Conservation (phyloP, 2,888 invertebrate species). For the Cyaniris semiargus region DNA sequence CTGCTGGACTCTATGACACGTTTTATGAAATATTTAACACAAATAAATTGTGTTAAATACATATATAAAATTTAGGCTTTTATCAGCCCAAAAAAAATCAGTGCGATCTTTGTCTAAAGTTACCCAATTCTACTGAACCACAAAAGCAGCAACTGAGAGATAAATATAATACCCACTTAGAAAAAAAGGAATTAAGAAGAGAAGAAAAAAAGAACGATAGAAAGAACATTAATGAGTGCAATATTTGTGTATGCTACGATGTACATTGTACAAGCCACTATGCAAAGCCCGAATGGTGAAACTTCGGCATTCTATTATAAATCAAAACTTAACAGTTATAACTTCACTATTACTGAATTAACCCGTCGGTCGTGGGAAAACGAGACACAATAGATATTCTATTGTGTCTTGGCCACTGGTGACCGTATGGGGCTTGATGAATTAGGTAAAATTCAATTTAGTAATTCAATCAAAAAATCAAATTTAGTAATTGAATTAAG, state of each 20-base stretch:
- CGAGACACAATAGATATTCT: no score
- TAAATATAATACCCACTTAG: slow-evolving; percentile 31
- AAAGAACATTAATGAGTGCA: slow-evolving; percentile 40
- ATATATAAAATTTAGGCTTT: slow-evolving; percentile 29
- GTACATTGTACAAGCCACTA: slow-evolving; percentile 43
- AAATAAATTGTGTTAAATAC: no score
- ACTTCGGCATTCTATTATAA: slow-evolving; percentile 43
- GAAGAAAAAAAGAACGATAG: slow-evolving; percentile 41
- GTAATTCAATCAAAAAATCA: no score
- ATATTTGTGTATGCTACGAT: slow-evolving; percentile 27
- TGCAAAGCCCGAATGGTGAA: slow-evolving; percentile 41
- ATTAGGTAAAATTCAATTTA: no score
- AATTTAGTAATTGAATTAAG: no score
- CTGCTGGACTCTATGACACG: slow-evolving; percentile 40
- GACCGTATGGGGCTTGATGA: no score
- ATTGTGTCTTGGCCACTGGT: no score
- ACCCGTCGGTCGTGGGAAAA: no score
- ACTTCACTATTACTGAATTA: slow-evolving; percentile 37
- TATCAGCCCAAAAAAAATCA: slow-evolving; percentile 32
- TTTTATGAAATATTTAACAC: slow-evolving; percentile 26
- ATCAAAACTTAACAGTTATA: slow-evolving; percentile 41
- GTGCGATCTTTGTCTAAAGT: slow-evolving; percentile 29
- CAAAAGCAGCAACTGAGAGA: slow-evolving; percentile 29
- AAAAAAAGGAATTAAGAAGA: slow-evolving; percentile 39
- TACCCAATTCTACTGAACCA: not conserved